Conservation (phyloP, 2,797 vertebrate genomes). For the Pseudopleuronectes americanus region DNA sequence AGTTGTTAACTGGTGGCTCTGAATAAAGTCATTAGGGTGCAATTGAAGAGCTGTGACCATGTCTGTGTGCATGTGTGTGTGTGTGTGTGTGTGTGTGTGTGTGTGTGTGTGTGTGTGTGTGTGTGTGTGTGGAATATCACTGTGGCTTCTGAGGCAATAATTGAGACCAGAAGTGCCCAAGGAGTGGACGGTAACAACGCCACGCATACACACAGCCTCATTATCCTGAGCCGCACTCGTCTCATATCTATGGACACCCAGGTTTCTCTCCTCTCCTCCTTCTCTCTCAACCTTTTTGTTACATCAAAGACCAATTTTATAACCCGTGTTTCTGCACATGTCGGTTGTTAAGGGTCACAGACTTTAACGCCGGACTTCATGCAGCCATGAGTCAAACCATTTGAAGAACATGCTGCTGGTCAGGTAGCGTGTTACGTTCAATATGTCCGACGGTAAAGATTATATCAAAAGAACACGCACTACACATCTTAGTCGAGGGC, state of each 20-base stretch:
- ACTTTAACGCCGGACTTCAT: background rate
- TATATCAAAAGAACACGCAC: background rate
- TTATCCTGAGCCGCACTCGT: constrained; percentile 58
- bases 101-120: constrained; percentile 8
- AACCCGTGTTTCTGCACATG: background rate
- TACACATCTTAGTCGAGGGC: no score
- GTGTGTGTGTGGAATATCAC: constrained; percentile 36
- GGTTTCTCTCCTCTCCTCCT: constrained; percentile 17
- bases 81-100: constrained; percentile 13
- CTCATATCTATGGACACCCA: constrained; percentile 37
- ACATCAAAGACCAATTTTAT: constrained; percentile 20
- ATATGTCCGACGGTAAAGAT: background rate
- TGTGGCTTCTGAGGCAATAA: constrained; percentile 60
- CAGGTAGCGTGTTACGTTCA: background rate
- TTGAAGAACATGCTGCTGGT: constrained; percentile 3
- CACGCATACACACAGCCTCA: constrained; percentile 63
- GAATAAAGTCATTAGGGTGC: constrained; percentile 49
- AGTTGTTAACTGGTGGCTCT: constrained; percentile 33
- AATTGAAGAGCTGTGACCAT: constrained; percentile 30
- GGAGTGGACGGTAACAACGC: constrained; percentile 43
- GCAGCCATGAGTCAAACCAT: no score
- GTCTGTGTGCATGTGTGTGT: constrained; percentile 2
- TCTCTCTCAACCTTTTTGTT: constrained; percentile 6
- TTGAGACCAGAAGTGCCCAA: constrained; percentile 63
- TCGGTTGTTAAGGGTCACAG: background rate